Evolutionary conservation across 2,888 invertebrate species (phyloP).

Genomic region (Podotricha telesiphe): DNA sequence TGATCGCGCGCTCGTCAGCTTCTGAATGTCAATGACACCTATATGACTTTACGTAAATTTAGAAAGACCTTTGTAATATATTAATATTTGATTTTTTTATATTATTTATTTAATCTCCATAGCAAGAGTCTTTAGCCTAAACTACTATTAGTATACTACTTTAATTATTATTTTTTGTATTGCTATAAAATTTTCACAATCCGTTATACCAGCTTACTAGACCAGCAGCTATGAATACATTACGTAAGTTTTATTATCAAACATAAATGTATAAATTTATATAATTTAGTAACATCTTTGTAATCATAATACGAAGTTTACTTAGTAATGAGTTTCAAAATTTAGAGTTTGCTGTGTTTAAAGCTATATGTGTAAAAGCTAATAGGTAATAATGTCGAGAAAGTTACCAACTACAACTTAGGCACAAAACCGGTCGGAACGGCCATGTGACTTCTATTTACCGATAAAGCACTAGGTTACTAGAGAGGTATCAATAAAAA

Average conservation of each 20-base stretch:
- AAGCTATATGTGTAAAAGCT: constrained; percentile 46
- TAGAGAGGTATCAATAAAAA: constrained; percentile 46
- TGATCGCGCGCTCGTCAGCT: constrained; percentile 53
- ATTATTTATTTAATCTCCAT: neutral
- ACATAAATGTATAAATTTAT: no score
- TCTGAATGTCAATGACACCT: constrained; percentile 57
- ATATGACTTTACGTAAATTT: constrained; percentile 53
- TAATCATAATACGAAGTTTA: neutral
- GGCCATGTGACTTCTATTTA: constrained; percentile 61
- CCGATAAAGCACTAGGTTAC: constrained; percentile 63
- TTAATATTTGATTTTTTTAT: neutral
- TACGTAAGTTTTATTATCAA: neutral
- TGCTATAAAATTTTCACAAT: no score
- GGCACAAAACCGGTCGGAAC: constrained; percentile 64
- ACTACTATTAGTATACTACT: no score
- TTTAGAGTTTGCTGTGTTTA: neutral
- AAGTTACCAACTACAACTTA: constrained; percentile 63
- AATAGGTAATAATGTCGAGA: constrained; percentile 60
- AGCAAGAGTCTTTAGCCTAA: neutral
- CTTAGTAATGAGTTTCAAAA: constrained; percentile 6
- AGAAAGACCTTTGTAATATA: constrained; percentile 10
- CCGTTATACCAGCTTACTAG: no score
- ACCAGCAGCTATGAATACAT: neutral
- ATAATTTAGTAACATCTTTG: neutral
- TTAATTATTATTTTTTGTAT: neutral